Evolutionary conservation across 2,797 vertebrate species (phyloP).

Genomic region (Cheirogaleus major): DNA sequence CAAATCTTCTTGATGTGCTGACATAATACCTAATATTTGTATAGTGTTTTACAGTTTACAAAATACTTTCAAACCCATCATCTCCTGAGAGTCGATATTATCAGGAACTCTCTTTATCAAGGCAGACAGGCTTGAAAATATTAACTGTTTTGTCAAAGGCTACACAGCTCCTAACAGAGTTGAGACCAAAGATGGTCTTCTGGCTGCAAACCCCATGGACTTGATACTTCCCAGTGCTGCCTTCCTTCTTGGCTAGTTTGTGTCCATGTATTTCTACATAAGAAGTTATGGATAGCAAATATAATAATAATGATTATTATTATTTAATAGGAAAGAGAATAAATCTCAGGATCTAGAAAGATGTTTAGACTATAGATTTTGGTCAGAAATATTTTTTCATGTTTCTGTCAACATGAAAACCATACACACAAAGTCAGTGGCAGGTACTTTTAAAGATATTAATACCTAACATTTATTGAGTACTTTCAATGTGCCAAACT

Average conservation of each 20-base stretch:
- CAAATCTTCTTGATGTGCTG: conserved; percentile 35
- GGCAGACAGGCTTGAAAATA: neutral
- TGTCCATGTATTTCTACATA: neutral
- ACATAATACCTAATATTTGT: conserved; percentile 65
- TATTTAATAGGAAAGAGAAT: neutral
- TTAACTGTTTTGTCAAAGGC: neutral
- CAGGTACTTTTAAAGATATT: neutral
- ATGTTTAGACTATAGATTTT: neutral
- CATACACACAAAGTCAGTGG: neutral
- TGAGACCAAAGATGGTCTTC: neutral
- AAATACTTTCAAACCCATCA: conserved; percentile 60
- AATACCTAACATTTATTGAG: neutral
- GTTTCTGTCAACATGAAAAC: neutral
- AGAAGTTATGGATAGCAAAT: neutral
- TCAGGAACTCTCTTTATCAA: neutral
- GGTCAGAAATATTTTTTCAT: neutral
- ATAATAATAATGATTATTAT: neutral
- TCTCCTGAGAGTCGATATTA: neutral
- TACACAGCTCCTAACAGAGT: neutral
- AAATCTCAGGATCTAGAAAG: neutral
- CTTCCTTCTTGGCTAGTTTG: neutral
- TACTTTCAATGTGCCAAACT: neutral
- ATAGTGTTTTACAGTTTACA: conserved; percentile 58
- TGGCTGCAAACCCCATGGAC: neutral
- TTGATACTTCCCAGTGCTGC: neutral